phyloP scores from a whole-genome alignment of 2,797 vertebrate genomes.

The Rhyacichthys aspro region DNA sequence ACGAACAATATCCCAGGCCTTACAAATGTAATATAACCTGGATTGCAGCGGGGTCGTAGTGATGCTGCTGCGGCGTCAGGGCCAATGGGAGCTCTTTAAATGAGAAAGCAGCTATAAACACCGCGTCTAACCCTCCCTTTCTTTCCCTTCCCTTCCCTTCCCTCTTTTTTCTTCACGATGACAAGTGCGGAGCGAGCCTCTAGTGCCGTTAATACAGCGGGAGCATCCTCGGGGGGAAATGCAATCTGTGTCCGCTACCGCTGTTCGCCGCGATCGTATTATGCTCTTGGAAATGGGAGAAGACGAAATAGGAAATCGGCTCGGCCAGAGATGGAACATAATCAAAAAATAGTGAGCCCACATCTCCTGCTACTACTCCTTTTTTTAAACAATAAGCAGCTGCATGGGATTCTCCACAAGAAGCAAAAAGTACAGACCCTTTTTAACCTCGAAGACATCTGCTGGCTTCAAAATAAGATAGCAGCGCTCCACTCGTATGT shows the following conservation, averaged over 20 bases:
- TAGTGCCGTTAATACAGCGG: constrained; percentile 68
- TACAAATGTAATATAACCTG: constrained; percentile 51
- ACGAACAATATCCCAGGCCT: constrained; percentile 45
- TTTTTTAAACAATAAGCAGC: constrained; percentile 60
- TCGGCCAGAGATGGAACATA: constrained; percentile 68
- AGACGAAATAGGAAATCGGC: constrained; percentile 68
- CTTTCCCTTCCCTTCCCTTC: constrained; percentile 3
- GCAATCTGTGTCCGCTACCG: constrained; percentile 73
- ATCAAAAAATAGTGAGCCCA: constrained; percentile 68
- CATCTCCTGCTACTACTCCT: background rate
- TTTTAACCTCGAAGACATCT: constrained; percentile 50
- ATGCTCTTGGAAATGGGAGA: constrained; percentile 65
- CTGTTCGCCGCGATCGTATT: constrained; percentile 65
- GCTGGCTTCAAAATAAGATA: constrained; percentile 68
- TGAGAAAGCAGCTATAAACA: constrained; percentile 68
- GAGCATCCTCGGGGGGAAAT: constrained; percentile 67
- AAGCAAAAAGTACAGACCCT: constrained; percentile 53
- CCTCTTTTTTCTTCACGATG: constrained; percentile 53
- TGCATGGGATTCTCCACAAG: constrained; percentile 46
- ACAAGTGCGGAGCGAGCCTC: constrained; percentile 67
- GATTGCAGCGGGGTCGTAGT: constrained; percentile 43
- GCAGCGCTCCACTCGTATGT: constrained; percentile 44
- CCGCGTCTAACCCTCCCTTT: constrained; percentile 34
- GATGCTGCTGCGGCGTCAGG: constrained; percentile 55
- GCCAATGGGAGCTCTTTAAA: constrained; percentile 72